Base-by-base conservation (phyloP, 2,888 invertebrate genomes). In the Elaeidobius kamerunicus region DNA sequence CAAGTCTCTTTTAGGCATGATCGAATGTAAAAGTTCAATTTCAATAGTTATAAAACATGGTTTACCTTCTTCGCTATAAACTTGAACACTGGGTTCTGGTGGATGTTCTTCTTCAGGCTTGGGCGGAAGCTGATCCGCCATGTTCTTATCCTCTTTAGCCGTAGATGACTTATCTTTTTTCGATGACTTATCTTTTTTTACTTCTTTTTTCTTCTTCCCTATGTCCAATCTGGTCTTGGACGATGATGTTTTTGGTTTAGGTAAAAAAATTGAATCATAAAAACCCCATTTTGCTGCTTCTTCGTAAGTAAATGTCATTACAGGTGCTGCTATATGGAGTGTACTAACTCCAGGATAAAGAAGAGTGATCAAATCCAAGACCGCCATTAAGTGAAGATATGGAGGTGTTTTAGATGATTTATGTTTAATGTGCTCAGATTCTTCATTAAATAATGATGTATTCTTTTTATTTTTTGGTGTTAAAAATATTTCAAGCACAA, bases 311-410 rank as follows among this genome's bases (percentile, higher is more conserved):
- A 14, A 40, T 2, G 70, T 70, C 28, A 58, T 63, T 14, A 72
- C 55, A 12, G 67, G 69, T 47, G 67, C 62, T 3, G 65, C 69
- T 1, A 69, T 52, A 14, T 71, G 61, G 20, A 65, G 60, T 56
- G 58, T 67, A 11, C 61, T 65, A 18, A 71, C 68, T 49, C 73
- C 73, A 9, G 73, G 73, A 65, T 71, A 72, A 18, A 73, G 52
- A 18, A 74, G 58, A 16, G 65, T 55, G 4, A 68, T 65, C 12
- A 73, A 51, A 62, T 73, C 71, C 11, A 70, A 50, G 17, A 67
- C 56, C 1, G 67, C 67, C 70, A 72, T 72, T 6, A 71, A 61
- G 57, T 74, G 73, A 36, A 73, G 59, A 55, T 51, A 66, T 19
- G 61, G 61, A 23, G 44, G 39, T 19, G 59, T 55, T 44, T 55